These are phyloP conservation scores for Dasypolia templi DNA, from an alignment of 2,888 invertebrate genomes.

Conservation along the genomic window DNA sequence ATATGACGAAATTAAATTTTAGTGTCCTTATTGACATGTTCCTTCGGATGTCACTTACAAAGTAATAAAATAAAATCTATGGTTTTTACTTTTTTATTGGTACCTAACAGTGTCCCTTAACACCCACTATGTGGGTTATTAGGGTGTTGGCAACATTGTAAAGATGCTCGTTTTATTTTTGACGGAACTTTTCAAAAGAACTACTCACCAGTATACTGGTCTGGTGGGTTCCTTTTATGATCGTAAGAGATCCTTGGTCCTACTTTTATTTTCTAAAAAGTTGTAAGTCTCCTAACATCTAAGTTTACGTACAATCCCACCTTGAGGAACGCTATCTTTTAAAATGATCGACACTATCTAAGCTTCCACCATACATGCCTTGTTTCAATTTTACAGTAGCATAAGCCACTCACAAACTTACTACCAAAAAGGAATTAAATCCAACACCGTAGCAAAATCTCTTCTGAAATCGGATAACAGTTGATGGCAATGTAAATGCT, in stretches of 20 bases:
- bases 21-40: slow-evolving; percentile 74
- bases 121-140: slow-evolving; percentile 64
- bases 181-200: slow-evolving; percentile 44
- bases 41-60: slow-evolving; percentile 62
- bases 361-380: not conserved
- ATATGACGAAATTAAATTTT: slow-evolving; percentile 83
- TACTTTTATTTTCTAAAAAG: slow-evolving; percentile 1
- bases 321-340: not conserved
- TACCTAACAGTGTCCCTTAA: slow-evolving; percentile 47
- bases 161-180: slow-evolving; percentile 57
- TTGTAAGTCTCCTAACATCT: not conserved
- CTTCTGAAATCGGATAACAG: slow-evolving; percentile 70
- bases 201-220: slow-evolving; percentile 30
- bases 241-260: slow-evolving; percentile 10
- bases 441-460: slow-evolving; percentile 40
- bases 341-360: not conserved
- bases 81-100: slow-evolving; percentile 54
- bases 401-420: slow-evolving; percentile 44
- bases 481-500: slow-evolving; percentile 70
- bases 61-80: slow-evolving; percentile 61
- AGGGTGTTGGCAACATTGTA: slow-evolving; percentile 62
- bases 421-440: slow-evolving; percentile 34
- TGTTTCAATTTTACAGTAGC: not conserved
- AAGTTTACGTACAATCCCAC: not conserved
- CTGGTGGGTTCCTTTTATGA: slow-evolving; percentile 47